phyloP scores from a whole-genome alignment of 2,113 vertebrate species.

The Spilogale gracilis region DNA sequence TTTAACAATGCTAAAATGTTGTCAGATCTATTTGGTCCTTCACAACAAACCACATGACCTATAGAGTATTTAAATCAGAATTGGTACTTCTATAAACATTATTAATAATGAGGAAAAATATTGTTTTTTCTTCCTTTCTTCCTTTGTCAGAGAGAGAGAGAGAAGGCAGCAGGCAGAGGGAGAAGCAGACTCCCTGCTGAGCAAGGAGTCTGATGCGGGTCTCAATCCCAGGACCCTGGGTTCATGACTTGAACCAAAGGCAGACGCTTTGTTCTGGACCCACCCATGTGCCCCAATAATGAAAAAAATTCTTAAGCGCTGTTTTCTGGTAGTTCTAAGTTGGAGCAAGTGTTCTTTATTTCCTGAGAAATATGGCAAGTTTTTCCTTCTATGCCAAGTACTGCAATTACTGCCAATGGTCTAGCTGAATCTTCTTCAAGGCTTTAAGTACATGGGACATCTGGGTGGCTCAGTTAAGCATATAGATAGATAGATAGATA shows the following conservation, averaged over 20 bases:
- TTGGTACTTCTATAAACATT: conserved; percentile 48
- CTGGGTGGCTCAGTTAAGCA: no score
- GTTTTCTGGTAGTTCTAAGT: conserved; percentile 41
- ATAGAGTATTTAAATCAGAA: conserved; percentile 22
- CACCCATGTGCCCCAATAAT: no score
- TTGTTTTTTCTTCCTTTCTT: not conserved
- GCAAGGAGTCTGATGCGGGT: no score
- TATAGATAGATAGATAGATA: no score
- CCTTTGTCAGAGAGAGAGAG: no score
- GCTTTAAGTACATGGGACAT: not conserved
- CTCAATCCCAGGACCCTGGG: no score
- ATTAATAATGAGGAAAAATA: conserved; percentile 11
- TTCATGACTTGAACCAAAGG: no score
- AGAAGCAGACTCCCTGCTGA: no score
- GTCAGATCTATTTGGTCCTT: not conserved
- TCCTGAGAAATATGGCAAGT: conserved; percentile 81
- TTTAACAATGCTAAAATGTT: conserved; percentile 28
- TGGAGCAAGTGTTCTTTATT: conserved; percentile 70
- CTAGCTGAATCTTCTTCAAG: conserved; percentile 74
- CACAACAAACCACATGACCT: not conserved
- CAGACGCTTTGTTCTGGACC: no score
- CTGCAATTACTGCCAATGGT: conserved; percentile 63
- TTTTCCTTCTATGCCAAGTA: conserved; percentile 72
- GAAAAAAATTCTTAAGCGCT: conserved; percentile 48
- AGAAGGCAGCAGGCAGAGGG: no score